Base-by-base conservation (phyloP, 1,140 invertebrate genomes). In the Tachypleus tridentatus region DNA sequence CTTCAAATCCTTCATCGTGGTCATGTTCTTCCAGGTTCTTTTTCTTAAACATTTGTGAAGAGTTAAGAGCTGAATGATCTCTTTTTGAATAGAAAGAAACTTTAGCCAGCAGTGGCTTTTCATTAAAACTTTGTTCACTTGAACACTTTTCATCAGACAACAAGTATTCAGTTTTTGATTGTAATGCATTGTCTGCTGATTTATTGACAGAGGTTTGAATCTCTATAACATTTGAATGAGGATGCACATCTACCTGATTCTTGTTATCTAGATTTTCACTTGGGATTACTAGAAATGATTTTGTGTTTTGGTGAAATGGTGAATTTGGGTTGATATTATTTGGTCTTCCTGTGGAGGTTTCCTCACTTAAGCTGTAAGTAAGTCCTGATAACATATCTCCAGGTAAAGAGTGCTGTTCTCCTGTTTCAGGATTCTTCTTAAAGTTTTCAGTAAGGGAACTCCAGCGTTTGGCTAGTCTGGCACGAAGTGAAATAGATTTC, bases 1-100 rank as follows among this genome's bases (percentile, higher is more conserved):
- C 90, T 74, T 93, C 89, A 72, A 93, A 93, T 6, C 89, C 90
- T 79, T 93, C 90, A 73, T 93, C 90, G 69, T 89, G n/a, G 6
- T 54, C n/a, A n/a, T 6, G 53, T 54, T 54, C 53, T 6, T 7
- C 53, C n/a, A 54, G n/a, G n/a, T 7, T 54, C n/a, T 54, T 54
- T n/a, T n/a, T 7, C 6, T 54, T 54, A 6, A n/a, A n/a, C 53
- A 7, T 54, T 54, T 7, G 53, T 6, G 53, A n/a, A 6, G 53
- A 54, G 6, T 7, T 7, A 54, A 54, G 53, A 7, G n/a, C n/a
- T 54, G n/a, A n/a, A 54, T 7, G 53, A 54, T 6, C n/a, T n/a
- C 6, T 7, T n/a, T 7, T 7, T 54, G 53, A 7, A 7, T 54
- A n/a, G 53, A n/a, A n/a, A 54, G 6, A n/a, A n/a, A n/a, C 6